Percentiles rank a stretch among this genome's conserved stretches.
Conservation (phyloP, 2,113 vertebrate species). For the Girardinichthys multiradiatus region DNA sequence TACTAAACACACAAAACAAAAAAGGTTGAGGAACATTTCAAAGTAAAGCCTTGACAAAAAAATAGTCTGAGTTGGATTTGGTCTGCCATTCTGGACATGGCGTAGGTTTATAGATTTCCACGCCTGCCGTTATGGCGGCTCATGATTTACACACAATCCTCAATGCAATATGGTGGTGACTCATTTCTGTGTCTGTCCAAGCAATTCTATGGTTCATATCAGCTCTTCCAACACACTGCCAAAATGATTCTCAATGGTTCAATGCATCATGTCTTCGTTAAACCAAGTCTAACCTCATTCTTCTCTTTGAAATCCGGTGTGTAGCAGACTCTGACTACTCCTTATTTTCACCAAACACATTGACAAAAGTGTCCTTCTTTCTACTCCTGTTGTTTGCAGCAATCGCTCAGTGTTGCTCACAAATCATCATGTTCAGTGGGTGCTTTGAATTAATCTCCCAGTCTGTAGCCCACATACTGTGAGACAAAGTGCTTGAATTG, state of each 20-base stretch:
- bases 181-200: constrained; percentile 42
- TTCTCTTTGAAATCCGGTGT: constrained; percentile 5
- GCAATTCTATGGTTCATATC: constrained; percentile 39
- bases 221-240: constrained; percentile 32
- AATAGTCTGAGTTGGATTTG: not conserved
- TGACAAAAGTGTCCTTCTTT: constrained; percentile 18
- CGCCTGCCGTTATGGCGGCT: constrained; percentile 8
- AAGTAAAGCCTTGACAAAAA: constrained; percentile 3
- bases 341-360: constrained; percentile 6
- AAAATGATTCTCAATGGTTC: constrained; percentile 41
- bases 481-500: constrained; percentile 4
- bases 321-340: constrained; percentile 18
- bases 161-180: constrained; percentile 19
- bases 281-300: constrained; percentile 20
- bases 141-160: constrained; percentile 34
- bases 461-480: not conserved
- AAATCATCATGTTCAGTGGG: constrained; percentile 3
- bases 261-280: constrained; percentile 39
- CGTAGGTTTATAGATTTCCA: constrained; percentile 19
- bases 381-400: constrained; percentile 8
- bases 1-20: too few species aligned
- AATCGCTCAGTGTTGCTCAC: constrained; percentile 4
- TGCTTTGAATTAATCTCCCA: constrained; percentile 3
- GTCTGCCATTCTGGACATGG: constrained; percentile 10
- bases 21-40: too few species aligned